Evolutionary conservation across 2,113 vertebrate genomes (phyloP), one percentile per base, ranked within the genome.

Genomic region (Stigmatopora nigra): DNA sequence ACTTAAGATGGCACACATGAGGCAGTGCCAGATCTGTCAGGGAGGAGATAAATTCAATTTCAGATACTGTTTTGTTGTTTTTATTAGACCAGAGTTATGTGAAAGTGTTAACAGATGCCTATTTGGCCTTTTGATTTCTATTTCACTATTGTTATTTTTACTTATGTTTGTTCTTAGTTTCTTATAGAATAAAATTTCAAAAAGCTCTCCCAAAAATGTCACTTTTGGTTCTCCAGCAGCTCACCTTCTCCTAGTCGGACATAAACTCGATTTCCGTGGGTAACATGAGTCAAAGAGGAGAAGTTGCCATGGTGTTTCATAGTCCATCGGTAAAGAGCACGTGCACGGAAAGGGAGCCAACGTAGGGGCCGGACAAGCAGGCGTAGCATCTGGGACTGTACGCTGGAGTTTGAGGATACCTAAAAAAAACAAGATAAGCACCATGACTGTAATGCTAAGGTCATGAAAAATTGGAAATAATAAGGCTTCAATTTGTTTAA

Each of bases 171-270:
- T 31, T 31, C 25, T 31, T 31, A 3, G 3, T 31, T 31, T 31
- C 25, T 31, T 31, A 31, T 31, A 31, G 3, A 31, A 31, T 31
- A 31, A 31, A 31, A 31, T 31, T 31, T 31, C 3, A 31, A 31
- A 31, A 31, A 31, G 25, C 25, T 3, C 25, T 31, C 25, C 25
- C 25, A 31, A 31, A 31, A 31, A 31, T 31, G 25, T 31, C 25
- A 31, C 25, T 31, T 5, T 5, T 41, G 41, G 5, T 11, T 11
- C 13, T 12, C 19, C 6, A 11, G 10, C 7, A 53, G 20, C 88
- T 84, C 76, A 92, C 91, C 90, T 49, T 90, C 85, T 72, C 91
- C 90, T 19, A 90, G 77, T 0, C 66, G 77, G 64, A 89, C 35
- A 71, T 90, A 91, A 46, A 89, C 77, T 0, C 52, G 82, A 58